phyloP scores from a whole-genome alignment of 2,888 invertebrate species.

The Kryphioiulus occultus region DNA sequence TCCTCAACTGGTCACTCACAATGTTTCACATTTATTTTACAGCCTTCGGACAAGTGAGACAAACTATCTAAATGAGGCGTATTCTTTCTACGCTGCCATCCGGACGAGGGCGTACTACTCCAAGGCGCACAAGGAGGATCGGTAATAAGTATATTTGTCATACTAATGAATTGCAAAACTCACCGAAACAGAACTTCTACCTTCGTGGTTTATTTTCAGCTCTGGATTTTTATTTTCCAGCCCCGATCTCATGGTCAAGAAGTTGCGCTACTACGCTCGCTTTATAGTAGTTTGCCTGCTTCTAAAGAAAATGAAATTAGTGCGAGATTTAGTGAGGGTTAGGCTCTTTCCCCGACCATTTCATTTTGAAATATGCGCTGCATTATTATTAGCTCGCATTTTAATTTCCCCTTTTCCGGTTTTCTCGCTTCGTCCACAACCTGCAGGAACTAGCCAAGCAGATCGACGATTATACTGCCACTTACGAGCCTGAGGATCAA shows the following conservation, averaged over 20 bases:
- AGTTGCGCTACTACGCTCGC: conserved; percentile 89
- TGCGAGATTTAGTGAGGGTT: conserved; percentile 83
- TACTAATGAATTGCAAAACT: neutral
- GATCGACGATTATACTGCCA: conserved; percentile 92
- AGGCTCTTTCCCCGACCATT: conserved; percentile 57
- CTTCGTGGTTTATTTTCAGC: conserved; percentile 29
- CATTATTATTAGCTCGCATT: neutral
- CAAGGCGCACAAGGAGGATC: conserved; percentile 89
- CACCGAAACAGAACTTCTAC: conserved; percentile 13
- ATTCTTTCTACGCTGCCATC: conserved; percentile 95
- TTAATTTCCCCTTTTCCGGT: neutral
- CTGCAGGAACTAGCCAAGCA: conserved; percentile 90
- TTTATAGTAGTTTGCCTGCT: conserved; percentile 96
- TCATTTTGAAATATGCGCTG: neutral
- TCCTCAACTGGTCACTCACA: too few relatives aligned
- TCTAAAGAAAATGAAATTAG: conserved; percentile 90
- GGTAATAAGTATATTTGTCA: conserved; percentile 64
- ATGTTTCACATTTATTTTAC: conserved; percentile 59
- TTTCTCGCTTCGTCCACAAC: neutral
- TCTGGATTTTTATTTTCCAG: conserved; percentile 57
- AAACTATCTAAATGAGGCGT: conserved; percentile 94
- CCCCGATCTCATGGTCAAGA: conserved; percentile 95
- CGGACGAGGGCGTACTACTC: conserved; percentile 93
- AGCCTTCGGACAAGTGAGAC: conserved; percentile 96
- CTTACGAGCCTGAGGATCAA: conserved; percentile 97